Percentiles rank a stretch among this genome's conserved stretches.
Evolutionary conservation across 2,113 vertebrate genomes (phyloP).

Genomic region (Loxodonta africana): DNA sequence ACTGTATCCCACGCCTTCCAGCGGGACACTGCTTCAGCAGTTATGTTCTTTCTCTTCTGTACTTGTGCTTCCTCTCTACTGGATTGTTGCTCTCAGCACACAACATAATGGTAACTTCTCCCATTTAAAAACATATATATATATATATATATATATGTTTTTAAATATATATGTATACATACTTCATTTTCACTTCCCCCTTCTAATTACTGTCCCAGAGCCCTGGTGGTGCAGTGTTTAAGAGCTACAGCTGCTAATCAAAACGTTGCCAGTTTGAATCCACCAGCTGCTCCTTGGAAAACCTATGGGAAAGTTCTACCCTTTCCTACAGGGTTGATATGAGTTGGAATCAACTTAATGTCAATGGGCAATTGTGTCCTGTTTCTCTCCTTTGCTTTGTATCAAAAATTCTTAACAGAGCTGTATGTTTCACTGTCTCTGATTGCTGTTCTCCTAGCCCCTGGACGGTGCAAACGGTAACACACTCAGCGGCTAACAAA

Average conservation of each 20-base stretch:
- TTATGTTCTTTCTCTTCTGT: not conserved
- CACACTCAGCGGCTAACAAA: not conserved
- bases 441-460: not conserved
- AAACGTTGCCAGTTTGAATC: too few relatives aligned
- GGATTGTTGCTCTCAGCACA: not conserved
- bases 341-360: too few relatives aligned
- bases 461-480: not conserved
- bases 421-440: not conserved
- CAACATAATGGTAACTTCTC: not conserved
- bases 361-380: not conserved
- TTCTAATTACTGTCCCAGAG: not conserved
- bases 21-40: fast-evolving
- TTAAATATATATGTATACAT: not conserved
- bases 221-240: too few relatives aligned
- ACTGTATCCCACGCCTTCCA: fast-evolving
- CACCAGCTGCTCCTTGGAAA: too few relatives aligned
- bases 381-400: not conserved
- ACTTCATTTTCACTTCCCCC: not conserved
- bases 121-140: not conserved
- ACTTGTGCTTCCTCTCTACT: not conserved
- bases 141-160: not conserved
- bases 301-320: too few relatives aligned
- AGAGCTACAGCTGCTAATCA: too few relatives aligned
- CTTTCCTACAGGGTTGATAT: too few relatives aligned
- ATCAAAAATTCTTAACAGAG: not conserved